Evolutionary conservation across 2,888 invertebrate genomes (phyloP).

Genomic region (Coenonympha arcania): DNA sequence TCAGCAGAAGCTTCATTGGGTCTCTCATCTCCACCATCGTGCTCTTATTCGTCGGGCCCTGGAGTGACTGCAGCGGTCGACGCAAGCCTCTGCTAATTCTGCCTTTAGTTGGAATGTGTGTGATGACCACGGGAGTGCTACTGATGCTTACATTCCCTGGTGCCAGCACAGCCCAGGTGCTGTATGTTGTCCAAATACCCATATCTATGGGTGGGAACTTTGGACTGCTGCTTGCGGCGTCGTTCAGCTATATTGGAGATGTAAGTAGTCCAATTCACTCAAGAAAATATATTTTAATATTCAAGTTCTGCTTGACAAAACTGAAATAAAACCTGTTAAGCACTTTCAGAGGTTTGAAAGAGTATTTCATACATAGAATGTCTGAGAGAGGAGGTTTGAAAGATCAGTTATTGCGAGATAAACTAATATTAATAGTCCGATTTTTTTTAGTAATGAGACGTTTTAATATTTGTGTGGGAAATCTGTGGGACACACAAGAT

Average conservation of each 20-base stretch:
- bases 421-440: too few relatives aligned
- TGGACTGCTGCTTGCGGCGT: constrained; percentile 81
- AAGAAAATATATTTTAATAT: too few relatives aligned
- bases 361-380: too few relatives aligned
- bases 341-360: too few relatives aligned
- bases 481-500: too few relatives aligned
- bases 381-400: too few relatives aligned
- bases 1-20: constrained; percentile 72
- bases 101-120: constrained; percentile 71
- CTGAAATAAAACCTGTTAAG: too few relatives aligned
- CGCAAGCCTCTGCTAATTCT: constrained; percentile 74
- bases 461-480: too few relatives aligned
- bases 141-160: constrained; percentile 61
- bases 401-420: too few relatives aligned
- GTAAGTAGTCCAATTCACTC: constrained; percentile 63
- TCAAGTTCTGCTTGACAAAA: too few relatives aligned
- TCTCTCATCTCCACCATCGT: constrained; percentile 75
- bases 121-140: constrained; percentile 63
- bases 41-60: constrained; percentile 75
- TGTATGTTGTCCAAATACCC: constrained; percentile 72
- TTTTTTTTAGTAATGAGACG: too few relatives aligned
- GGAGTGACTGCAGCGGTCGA: constrained; percentile 76
- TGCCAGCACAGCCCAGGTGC: constrained; percentile 55
- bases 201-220: constrained; percentile 81
- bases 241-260: constrained; percentile 85